Percentiles rank a stretch among this genome's conserved stretches.
Conservation (phyloP, 2,113 vertebrate species). For the Acanthisitta chloris region DNA sequence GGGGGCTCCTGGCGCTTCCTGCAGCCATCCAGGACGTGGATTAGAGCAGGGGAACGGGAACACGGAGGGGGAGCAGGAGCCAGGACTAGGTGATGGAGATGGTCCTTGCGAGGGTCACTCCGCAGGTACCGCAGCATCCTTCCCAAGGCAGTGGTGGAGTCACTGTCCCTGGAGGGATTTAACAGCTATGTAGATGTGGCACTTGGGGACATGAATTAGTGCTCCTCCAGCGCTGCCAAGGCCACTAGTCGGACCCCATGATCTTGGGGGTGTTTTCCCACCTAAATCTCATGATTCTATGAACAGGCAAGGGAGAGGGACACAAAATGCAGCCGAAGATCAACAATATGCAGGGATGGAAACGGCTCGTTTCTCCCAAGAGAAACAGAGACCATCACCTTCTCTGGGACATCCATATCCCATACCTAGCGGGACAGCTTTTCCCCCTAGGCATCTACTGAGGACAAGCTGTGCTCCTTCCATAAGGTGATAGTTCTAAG, state of each 20-base stretch:
- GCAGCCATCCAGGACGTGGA: accelerated
- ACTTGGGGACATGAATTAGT: accelerated
- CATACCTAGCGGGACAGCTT: background rate
- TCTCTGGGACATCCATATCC: background rate
- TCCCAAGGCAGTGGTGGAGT: background rate
- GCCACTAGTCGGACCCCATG: too few relatives aligned
- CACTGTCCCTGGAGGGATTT: background rate
- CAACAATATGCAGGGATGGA: background rate
- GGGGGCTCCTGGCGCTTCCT: accelerated
- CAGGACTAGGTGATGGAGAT: background rate
- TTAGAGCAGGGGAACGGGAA: background rate
- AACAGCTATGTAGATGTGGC: background rate
- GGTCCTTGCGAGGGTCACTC: background rate
- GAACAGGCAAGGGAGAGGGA: too few relatives aligned
- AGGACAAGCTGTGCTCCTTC: background rate
- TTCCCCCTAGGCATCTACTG: accelerated
- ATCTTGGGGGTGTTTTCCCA: background rate
- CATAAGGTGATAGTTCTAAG: background rate
- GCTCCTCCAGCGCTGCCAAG: too few relatives aligned
- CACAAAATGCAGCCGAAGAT: background rate
- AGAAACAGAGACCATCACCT: background rate
- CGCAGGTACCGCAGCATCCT: accelerated
- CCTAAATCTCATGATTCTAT: background rate
- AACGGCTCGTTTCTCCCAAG: accelerated
- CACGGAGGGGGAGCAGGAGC: accelerated